These are phyloP conservation scores for Hemistola chrysoprasaria DNA, from an alignment of 2,888 invertebrate genomes.

Conservation along the genomic window DNA sequence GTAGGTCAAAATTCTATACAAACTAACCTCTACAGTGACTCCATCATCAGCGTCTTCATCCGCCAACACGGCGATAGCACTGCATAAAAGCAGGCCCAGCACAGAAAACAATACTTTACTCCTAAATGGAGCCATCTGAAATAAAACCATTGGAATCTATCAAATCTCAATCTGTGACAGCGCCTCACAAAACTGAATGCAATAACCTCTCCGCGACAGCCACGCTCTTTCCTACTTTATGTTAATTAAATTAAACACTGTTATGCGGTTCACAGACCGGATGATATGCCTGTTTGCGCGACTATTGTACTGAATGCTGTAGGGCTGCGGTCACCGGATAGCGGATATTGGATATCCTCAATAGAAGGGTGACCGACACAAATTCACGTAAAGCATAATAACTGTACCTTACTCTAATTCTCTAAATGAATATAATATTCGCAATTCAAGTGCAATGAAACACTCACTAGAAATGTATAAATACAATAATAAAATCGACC, in stretches of 20 bases:
- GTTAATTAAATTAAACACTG: conserved; percentile 53
- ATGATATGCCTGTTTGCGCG: background rate
- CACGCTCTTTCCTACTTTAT: conserved; percentile 18
- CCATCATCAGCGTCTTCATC: conserved; percentile 57
- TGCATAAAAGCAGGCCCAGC: conserved; percentile 50
- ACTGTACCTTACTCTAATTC: too few species aligned
- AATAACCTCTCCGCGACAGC: conserved; percentile 13
- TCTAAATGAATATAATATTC: too few species aligned
- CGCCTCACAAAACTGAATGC: conserved; percentile 7
- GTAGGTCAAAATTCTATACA: background rate
- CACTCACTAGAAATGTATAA: background rate
- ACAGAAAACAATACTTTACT: conserved; percentile 50
- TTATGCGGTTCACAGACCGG: conserved; percentile 23
- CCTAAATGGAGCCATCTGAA: conserved; percentile 70
- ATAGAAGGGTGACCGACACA: conserved; percentile 30
- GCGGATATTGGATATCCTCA: conserved; percentile 77
- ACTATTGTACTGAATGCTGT: conserved; percentile 7
- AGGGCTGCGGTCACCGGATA: conserved; percentile 50
- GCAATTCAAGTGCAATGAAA: background rate
- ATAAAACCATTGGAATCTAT: conserved; percentile 24
- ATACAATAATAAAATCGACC: conserved; percentile 9
- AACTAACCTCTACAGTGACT: conserved; percentile 70
- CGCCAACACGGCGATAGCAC: conserved; percentile 34
- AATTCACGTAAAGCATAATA: background rate
- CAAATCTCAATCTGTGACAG: conserved; percentile 3